Base-by-base conservation (phyloP, 2,888 invertebrate genomes). In the Tridacna crocea region DNA sequence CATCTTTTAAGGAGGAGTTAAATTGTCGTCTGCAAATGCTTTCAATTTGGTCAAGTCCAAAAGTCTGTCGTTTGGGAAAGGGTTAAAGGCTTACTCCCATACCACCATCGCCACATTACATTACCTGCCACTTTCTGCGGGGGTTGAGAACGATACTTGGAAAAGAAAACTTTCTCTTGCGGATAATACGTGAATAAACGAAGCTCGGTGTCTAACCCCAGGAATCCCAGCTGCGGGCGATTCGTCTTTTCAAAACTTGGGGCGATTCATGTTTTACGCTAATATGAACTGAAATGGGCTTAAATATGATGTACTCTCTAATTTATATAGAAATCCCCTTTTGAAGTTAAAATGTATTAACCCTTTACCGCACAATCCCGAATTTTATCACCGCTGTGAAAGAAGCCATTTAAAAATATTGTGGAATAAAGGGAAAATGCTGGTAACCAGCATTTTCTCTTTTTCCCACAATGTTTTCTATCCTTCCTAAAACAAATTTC, bases 211-310 rank as follows among this genome's bases (percentile, higher is more conserved):
- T 74, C 70, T 60, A 8, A 75, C 72, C 60, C 22, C 26, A 27
- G 60, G 65, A 26, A 12, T 26, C 74, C 51, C 84, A 73, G 76
- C 66, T 61, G 79, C 60, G 72, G 15, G 26, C 55, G 77, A 74
- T 78, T 77, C 61, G 55, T 63, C 27, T 48, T 15, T 65, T 75
- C 58, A 84, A 79, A 68, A 36, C 36, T 15, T 51, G 13, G 22
- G 63, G 46, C 78, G 77, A 84, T 81, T 84, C 84, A 60, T 77
- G 84, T 84, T 84, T 84, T 46, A 81, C 84, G 79, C 77, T 61
- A 75, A 36, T 68, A 19, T 79, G 79, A 55, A 47, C 74, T 65
- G 74, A 77, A 81, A 81, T 77, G 68, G 74, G 66, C 48, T 15
- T 48, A 47, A 70, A 72, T 63, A 70, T 75, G 79, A 79, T 84